Evolutionary conservation across 1,140 invertebrate genomes (phyloP).

Genomic region (Trialeurodes vaporariorum): DNA sequence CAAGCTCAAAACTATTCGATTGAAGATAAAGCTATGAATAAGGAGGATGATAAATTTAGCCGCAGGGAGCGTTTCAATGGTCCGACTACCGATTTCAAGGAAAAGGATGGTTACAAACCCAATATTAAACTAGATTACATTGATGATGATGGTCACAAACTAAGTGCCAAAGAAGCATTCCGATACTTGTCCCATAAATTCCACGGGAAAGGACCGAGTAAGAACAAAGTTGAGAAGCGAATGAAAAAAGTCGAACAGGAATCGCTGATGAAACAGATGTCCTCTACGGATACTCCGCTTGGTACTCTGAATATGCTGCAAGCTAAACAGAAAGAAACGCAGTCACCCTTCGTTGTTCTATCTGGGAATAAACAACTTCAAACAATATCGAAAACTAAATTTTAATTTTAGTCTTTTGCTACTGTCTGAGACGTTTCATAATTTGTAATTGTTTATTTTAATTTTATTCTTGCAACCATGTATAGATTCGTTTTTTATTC

Average conservation of each 20-base stretch:
- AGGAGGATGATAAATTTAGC: slow-evolving; percentile 72
- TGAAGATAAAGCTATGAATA: slow-evolving; percentile 88
- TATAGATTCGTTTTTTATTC: no score
- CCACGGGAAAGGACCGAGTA: slow-evolving; percentile 97
- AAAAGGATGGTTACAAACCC: slow-evolving; percentile 87
- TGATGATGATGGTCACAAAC: slow-evolving; percentile 82
- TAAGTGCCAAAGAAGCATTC: slow-evolving; percentile 95
- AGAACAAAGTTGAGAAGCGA: slow-evolving; percentile 96
- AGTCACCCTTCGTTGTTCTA: slow-evolving; percentile 87
- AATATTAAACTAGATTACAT: slow-evolving; percentile 96
- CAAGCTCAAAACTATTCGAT: slow-evolving; percentile 91
- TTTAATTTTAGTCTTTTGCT: neutral
- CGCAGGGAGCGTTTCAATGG: slow-evolving; percentile 69
- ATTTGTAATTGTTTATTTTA: no score
- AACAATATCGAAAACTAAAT: neutral
- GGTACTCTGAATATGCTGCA: slow-evolving; percentile 87
- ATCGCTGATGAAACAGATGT: slow-evolving; percentile 96
- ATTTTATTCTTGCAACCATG: no score
- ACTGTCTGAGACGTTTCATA: no score
- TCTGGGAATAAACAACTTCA: slow-evolving; percentile 69
- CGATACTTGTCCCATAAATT: slow-evolving; percentile 93
- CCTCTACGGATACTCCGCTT: slow-evolving; percentile 93
- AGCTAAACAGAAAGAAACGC: slow-evolving; percentile 93
- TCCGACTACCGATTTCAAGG: slow-evolving; percentile 83
- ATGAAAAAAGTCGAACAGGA: slow-evolving; percentile 92